Evolutionary conservation across 1,140 invertebrate species (phyloP).

Genomic region (Heliconius hewitsoni): DNA sequence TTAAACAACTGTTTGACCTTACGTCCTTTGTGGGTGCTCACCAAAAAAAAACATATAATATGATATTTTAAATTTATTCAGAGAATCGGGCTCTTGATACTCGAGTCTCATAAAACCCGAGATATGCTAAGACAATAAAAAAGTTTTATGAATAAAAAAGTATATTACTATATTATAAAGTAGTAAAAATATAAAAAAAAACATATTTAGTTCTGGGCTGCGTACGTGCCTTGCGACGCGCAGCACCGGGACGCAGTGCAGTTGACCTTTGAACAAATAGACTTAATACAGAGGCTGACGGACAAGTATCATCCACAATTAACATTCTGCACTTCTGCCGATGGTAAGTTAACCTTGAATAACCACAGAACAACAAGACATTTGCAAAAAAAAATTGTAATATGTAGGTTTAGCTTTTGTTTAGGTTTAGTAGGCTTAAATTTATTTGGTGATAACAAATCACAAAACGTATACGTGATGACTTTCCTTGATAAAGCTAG

Average conservation of each 20-base stretch:
- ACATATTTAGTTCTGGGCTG: constrained; percentile 90
- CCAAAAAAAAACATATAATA: too few relatives aligned
- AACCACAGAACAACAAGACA: background rate
- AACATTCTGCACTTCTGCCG: constrained; percentile 88
- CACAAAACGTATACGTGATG: background rate
- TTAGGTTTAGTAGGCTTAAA: background rate
- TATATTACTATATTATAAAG: background rate
- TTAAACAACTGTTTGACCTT: too few relatives aligned
- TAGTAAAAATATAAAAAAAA: background rate
- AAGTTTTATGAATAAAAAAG: background rate
- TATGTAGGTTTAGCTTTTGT: background rate
- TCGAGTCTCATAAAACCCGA: background rate
- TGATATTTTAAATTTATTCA: too few relatives aligned
- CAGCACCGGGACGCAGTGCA: constrained; percentile 93
- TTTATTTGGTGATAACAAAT: background rate
- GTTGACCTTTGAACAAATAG: constrained; percentile 92
- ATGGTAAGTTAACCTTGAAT: constrained; percentile 81
- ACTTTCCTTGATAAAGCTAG: background rate
- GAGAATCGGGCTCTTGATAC: too few relatives aligned
- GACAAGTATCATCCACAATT: constrained; percentile 90
- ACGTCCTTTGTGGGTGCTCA: too few relatives aligned
- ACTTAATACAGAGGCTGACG: constrained; percentile 91
- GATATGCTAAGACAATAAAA: background rate
- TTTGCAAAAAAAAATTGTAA: background rate
- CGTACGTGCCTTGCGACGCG: constrained; percentile 92